phyloP scores from a whole-genome alignment of 2,113 vertebrate species.

The Prochilodus magdalenae region DNA sequence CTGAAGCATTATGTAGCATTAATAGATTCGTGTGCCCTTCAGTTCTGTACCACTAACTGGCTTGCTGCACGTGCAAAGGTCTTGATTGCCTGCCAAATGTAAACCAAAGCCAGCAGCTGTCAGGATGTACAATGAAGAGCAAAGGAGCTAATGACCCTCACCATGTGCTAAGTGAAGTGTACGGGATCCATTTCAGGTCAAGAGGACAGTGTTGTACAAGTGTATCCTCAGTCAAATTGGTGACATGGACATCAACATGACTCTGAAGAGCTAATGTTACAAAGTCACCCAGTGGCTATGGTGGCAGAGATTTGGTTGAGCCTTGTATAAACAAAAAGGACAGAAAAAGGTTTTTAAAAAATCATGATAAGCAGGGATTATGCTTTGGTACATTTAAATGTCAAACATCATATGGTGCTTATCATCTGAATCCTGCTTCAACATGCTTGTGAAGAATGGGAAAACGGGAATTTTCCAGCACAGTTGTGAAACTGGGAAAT shows the following conservation, averaged over 20 bases:
- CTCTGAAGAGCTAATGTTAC: conserved; percentile 5
- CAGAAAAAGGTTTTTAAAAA: not conserved
- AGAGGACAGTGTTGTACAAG: not conserved
- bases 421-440: not conserved
- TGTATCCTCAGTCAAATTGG: not conserved
- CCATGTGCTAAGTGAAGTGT: not conserved
- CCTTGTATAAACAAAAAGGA: conserved; percentile 4
- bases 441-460: not conserved
- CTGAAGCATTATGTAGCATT: too few species aligned
- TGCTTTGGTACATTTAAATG: conserved; percentile 9
- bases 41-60: not conserved
- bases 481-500: conserved; percentile 21
- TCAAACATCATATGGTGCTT: not conserved
- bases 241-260: not conserved
- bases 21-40: not conserved
- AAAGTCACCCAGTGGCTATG: conserved; percentile 2
- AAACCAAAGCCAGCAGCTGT: not conserved
- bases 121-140: not conserved
- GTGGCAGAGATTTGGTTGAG: conserved; percentile 10
- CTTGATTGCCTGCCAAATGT: not conserved
- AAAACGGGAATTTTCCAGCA: conserved; percentile 3
- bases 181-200: conserved; percentile 5
- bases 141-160: conserved; percentile 10
- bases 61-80: not conserved
- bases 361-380: not conserved